Conservation (phyloP, 2,797 vertebrate species). For the Alcedo quadribrachys region DNA sequence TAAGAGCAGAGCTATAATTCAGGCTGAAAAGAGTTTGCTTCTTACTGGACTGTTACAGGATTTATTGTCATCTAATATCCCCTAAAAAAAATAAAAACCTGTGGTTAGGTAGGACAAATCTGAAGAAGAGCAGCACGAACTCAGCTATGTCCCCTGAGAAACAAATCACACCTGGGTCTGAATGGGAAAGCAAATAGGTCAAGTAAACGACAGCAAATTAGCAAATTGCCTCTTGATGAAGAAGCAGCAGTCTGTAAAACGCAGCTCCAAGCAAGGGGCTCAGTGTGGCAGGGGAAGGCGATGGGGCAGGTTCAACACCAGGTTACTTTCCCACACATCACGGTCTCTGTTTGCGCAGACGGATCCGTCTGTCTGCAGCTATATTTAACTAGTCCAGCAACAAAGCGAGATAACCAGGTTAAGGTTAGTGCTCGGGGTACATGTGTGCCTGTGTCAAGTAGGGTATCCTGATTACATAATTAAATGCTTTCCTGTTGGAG, state of each 20-base stretch:
- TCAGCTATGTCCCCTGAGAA: not conserved
- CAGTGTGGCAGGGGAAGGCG: not conserved
- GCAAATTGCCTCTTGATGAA: not conserved
- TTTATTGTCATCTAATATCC: not conserved
- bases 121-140: accelerated
- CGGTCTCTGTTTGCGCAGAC: slow-evolving; percentile 25
- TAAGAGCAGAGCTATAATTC: not conserved
- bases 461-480: slow-evolving; percentile 29
- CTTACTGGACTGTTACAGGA: not conserved
- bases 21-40: not conserved
- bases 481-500: slow-evolving; percentile 57
- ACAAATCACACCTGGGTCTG: not conserved
- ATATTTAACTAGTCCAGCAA: slow-evolving; percentile 59
- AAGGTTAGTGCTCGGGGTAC: not conserved
- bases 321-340: slow-evolving; percentile 65
- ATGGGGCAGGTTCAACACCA: slow-evolving; percentile 35
- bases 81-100: not conserved
- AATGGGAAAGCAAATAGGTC: not conserved
- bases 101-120: not conserved
- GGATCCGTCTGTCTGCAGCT: slow-evolving; percentile 37
- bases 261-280: not conserved
- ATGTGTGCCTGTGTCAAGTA: not conserved
- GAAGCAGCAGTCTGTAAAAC: not conserved
- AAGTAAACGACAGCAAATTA: not conserved
- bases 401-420: slow-evolving; percentile 45